Base-by-base conservation (phyloP, 1,140 invertebrate genomes). In the Lanistes nyassanus region DNA sequence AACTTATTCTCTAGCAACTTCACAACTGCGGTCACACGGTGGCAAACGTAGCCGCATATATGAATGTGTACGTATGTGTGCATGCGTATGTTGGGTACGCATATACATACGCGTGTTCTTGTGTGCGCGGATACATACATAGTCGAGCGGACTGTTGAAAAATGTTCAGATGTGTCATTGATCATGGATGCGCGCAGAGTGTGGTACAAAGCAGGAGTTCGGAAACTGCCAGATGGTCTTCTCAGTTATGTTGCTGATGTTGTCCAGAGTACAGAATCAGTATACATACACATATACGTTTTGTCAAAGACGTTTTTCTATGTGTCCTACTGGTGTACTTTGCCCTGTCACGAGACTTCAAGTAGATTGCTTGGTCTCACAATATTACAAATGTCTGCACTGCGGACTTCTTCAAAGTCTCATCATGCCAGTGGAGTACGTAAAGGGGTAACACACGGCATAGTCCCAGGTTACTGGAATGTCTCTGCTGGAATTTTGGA, bases 121-220 rank as follows among this genome's bases (percentile, higher is more conserved):
- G 58, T 60, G 58, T 60, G 58, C 23, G 58, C 31, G 58, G 29
- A 64, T 21, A 31, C 60, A 64, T 7, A 64, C 60, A 64, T 36
- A 64, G 58, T 26, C n/a, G 31, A 6, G 31, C 58, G 23, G 7
- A 60, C 7, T 31, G n/a, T 6, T n/a, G 31, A 7, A 62, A 23
- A 11, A 23, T 26, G 23, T 62, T 26, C n/a, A 23, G n/a, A 11
- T n/a, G 23, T 31, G 6, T 31, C 58, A 23, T 31, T n/a, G n/a
- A 23, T 26, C 26, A 62, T n/a, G 31, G 9, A 62, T 31, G 31
- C 26, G 31, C 11, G n/a, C 26, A 62, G 9, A 62, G 23, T 26
- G 9, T 26, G 9, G 7, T 31, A 62, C 58, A 62, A 11, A 62
- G n/a, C n/a, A n/a, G n/a, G n/a, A n/a, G n/a, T n/a, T n/a, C n/a